Percentiles rank a stretch among this genome's conserved stretches.
phyloP scores from a whole-genome alignment of 1,140 invertebrate genomes.

The Sminthurides bifidus region DNA sequence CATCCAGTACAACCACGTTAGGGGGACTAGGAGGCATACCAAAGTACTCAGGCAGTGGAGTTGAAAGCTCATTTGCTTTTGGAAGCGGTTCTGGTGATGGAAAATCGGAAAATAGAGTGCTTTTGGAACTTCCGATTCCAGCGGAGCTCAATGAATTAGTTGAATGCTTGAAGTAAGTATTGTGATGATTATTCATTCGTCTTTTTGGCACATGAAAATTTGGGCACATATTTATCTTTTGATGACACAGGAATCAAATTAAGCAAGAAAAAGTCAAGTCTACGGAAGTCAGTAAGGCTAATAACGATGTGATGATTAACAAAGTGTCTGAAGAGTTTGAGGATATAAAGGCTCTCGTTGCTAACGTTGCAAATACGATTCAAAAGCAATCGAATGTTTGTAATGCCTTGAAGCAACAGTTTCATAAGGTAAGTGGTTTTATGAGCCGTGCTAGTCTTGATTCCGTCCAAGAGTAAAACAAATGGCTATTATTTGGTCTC shows the following conservation, averaged over 20 bases:
- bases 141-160: neutral
- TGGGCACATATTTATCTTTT: neutral
- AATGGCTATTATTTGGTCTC: neutral
- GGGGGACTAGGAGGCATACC: constrained; percentile 1
- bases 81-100: neutral
- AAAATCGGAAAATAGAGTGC: neutral
- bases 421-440: neutral
- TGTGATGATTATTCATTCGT: neutral
- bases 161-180: constrained; percentile 1
- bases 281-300: neutral
- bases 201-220: neutral
- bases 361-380: neutral
- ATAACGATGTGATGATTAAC: neutral
- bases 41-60: neutral
- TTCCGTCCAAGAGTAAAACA: neutral
- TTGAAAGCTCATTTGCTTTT: neutral
- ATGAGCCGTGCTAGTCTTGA: neutral
- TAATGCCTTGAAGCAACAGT: neutral
- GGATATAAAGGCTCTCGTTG: neutral
- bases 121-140: neutral
- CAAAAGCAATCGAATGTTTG: constrained; percentile 2
- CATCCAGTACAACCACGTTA: too few relatives aligned
- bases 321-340: constrained; percentile 2
- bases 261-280: neutral
- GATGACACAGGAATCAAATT: neutral